Evolutionary conservation across 2,888 invertebrate genomes (phyloP), one percentile per base, ranked within the genome.

Genomic region (Hirtodrosophila trivittata): DNA sequence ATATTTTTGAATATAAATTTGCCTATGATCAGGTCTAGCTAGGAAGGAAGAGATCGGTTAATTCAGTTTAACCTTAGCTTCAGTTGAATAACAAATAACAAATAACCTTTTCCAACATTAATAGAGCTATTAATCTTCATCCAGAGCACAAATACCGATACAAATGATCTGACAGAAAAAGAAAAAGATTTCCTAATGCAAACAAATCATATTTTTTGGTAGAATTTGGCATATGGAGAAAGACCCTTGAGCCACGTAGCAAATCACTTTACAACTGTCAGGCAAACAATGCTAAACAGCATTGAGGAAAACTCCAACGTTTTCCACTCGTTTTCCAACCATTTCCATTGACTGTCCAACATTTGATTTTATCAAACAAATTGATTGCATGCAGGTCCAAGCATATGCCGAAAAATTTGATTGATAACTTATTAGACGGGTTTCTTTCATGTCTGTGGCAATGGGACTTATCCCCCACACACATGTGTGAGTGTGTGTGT

Each of bases 211-310:
- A 78, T 78, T 82, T 72, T 28, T 28, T 28, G 9, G 7, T n/a
- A 28, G 7, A 28, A 28, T 28, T n/a, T 28, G 28, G 26, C 30
- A 45, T 28, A 16, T 39, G 37, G 51, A 37, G 18, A 2, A 21
- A 21, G 3, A 3, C 18, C 18, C 18, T 21, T 18, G 30, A 59
- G 47, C 63, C 80, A 78, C 86, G 78, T 73, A 78, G 66, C 86
- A 85, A 85, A 80, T 80, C 78, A 86, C 85, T 80, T 80, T 78
- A 86, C 80, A 80, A 80, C 83, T 85, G 78, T 80, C 78, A 82
- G 57, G 30, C 49, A 64, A 75, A 78, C 75, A 80, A 75, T 73
- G 78, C 57, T 64, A 67, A 52, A 42, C 38, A 66, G 47, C 45
- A 39, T 25, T 25, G 28, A 26, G 43, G 12, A 46, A 28, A 46